Evolutionary conservation across 2,797 vertebrate species (phyloP).

Genomic region (Chaetodon trifasciatus): DNA sequence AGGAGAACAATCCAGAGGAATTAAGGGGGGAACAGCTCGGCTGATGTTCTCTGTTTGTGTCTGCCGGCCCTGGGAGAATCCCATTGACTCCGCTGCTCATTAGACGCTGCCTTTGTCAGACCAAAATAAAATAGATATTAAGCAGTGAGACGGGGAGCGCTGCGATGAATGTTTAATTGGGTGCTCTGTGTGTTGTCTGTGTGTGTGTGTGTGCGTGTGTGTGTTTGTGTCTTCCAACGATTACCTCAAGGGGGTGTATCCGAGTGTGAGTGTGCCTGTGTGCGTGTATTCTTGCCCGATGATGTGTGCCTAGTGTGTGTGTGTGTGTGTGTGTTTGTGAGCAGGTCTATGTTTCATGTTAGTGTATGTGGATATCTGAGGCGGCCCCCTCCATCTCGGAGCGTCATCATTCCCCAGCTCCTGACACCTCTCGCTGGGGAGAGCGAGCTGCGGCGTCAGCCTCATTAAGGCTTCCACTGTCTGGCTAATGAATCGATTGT

Average conservation of each 20-base stretch:
- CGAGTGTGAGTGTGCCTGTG: slow-evolving; percentile 32
- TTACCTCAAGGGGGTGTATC: slow-evolving; percentile 56
- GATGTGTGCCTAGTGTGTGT: slow-evolving; percentile 22
- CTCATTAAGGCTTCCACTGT: slow-evolving; percentile 84
- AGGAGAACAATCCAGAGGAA: slow-evolving; percentile 78
- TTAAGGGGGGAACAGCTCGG: slow-evolving; percentile 68
- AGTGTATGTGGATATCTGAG: slow-evolving; percentile 62
- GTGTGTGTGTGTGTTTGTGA: slow-evolving; percentile 27
- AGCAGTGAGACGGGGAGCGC: slow-evolving; percentile 71
- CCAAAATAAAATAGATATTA: slow-evolving; percentile 83
- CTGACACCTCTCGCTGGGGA: slow-evolving; percentile 77
- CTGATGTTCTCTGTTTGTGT: slow-evolving; percentile 77
- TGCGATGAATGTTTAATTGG: slow-evolving; percentile 83
- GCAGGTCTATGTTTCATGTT: slow-evolving; percentile 52
- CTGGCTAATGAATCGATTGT: slow-evolving; percentile 88
- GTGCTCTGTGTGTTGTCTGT: slow-evolving; percentile 62
- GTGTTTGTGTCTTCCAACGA: slow-evolving; percentile 48
- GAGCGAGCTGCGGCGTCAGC: slow-evolving; percentile 71
- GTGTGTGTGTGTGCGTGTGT: slow-evolving; percentile 39
- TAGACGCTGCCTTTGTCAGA: slow-evolving; percentile 79
- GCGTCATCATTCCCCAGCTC: slow-evolving; percentile 66
- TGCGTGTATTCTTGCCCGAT: slow-evolving; percentile 42
- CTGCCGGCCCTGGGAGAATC: slow-evolving; percentile 74
- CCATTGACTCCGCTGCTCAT: slow-evolving; percentile 79
- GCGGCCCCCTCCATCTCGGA: slow-evolving; percentile 48